phyloP scores from a whole-genome alignment of 2,113 vertebrate species.

The Tragelaphus buxtoni region DNA sequence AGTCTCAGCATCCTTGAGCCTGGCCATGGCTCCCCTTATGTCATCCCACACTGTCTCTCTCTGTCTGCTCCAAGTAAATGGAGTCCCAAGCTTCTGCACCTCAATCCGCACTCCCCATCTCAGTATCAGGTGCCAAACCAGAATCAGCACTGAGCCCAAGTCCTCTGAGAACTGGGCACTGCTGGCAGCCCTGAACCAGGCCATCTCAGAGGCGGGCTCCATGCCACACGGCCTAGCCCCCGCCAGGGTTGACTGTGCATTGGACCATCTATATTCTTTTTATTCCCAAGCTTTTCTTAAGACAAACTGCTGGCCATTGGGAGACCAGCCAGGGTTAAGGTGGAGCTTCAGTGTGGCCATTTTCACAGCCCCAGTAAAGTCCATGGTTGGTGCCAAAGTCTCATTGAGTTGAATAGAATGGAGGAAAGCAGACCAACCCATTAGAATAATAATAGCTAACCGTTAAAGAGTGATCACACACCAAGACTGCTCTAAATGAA shows the following conservation, averaged over 20 bases:
- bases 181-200: not conserved
- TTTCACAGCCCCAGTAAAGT: conserved; percentile 33
- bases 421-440: conserved; percentile 37
- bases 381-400: conserved; percentile 28
- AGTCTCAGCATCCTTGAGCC: not conserved
- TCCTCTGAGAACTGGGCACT: not conserved
- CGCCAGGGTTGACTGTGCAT: not conserved
- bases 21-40: not conserved
- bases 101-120: not conserved
- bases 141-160: not conserved
- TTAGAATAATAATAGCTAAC: conserved; percentile 49
- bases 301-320: not conserved
- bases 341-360: conserved; percentile 5
- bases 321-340: not conserved
- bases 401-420: conserved; percentile 36
- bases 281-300: not conserved
- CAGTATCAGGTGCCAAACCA: not conserved
- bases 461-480: not conserved
- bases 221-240: not conserved
- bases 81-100: not conserved
- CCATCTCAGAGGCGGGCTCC: not conserved
- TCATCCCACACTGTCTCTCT: not conserved
- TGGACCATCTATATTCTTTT: not conserved
- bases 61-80: not conserved
- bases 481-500: not conserved